phyloP scores from a whole-genome alignment of 2,113 vertebrate genomes.

The Lasiurus borealis region DNA sequence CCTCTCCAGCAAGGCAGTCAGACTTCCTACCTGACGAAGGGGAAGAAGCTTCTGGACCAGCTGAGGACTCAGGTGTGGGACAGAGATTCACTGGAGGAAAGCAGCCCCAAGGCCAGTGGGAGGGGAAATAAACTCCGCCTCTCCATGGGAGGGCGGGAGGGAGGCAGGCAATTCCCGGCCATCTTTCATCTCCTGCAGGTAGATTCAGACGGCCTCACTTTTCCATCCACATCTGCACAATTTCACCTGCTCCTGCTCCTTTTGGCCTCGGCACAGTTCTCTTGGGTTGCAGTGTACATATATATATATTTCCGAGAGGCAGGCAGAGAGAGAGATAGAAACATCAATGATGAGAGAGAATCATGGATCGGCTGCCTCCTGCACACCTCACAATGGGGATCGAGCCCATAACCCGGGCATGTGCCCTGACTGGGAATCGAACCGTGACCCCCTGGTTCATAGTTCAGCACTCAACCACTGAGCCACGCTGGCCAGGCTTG shows the following conservation, averaged over 20 bases:
- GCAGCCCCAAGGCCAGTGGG: background rate
- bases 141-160: accelerated
- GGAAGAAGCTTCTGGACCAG: background rate
- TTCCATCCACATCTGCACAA: slow-evolving; percentile 70
- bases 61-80: background rate
- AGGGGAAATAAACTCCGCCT: background rate
- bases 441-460: too few relatives aligned
- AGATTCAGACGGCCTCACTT: slow-evolving; percentile 74
- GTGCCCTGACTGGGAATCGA: too few relatives aligned
- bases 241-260: slow-evolving; percentile 77
- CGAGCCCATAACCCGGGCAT: too few relatives aligned
- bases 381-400: too few relatives aligned
- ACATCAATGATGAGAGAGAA: too few relatives aligned
- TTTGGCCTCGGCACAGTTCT: slow-evolving; percentile 74
- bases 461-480: too few relatives aligned
- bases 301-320: too few relatives aligned
- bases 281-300: background rate
- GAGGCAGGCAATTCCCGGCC: background rate
- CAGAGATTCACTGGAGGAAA: background rate
- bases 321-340: too few relatives aligned
- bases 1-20: background rate
- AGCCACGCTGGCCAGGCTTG: background rate
- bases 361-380: too few relatives aligned
- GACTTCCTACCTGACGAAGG: background rate
- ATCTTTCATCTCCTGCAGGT: background rate